A percentile compares a stretch with the other conserved stretches of the same genome.
Evolutionary conservation across 2,888 invertebrate genomes (phyloP).

Genomic region (Mellilla xanthometata): DNA sequence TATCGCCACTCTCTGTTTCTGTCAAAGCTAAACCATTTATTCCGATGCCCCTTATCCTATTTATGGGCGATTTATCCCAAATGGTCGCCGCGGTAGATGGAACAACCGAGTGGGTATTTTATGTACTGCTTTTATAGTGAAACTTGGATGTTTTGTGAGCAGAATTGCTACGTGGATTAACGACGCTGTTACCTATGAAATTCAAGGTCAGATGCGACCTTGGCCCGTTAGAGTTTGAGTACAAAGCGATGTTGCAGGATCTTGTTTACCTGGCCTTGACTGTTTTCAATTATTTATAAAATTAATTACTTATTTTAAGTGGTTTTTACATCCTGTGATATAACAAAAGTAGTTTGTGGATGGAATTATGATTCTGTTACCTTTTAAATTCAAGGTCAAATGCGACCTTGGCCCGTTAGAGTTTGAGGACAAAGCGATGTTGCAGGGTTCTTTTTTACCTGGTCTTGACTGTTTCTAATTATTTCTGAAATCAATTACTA

Average conservation of each 20-base stretch:
- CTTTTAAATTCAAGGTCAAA: neutral
- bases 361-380: conserved; percentile 3
- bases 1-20: conserved; percentile 49
- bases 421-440: too few species aligned
- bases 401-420: too few species aligned
- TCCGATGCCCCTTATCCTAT: conserved; percentile 44
- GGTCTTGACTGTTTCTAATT: too few species aligned
- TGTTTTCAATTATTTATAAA: too few species aligned
- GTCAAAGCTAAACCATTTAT: conserved; percentile 47
- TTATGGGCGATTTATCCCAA: conserved; percentile 53
- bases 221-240: too few species aligned
- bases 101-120: conserved; percentile 39
- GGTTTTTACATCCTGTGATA: too few species aligned
- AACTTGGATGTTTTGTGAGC: conserved; percentile 10
- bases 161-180: conserved; percentile 5
- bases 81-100: conserved; percentile 38
- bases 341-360: too few species aligned
- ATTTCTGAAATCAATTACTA: too few species aligned
- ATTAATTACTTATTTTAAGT: too few species aligned
- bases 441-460: too few species aligned
- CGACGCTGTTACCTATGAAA: neutral
- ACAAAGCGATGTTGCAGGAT: too few species aligned
- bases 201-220: neutral
- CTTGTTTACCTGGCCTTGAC: too few species aligned
- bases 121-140: conserved; percentile 34